phyloP scores from a whole-genome alignment of 2,888 invertebrate species.

The Bellardia bayeri region DNA sequence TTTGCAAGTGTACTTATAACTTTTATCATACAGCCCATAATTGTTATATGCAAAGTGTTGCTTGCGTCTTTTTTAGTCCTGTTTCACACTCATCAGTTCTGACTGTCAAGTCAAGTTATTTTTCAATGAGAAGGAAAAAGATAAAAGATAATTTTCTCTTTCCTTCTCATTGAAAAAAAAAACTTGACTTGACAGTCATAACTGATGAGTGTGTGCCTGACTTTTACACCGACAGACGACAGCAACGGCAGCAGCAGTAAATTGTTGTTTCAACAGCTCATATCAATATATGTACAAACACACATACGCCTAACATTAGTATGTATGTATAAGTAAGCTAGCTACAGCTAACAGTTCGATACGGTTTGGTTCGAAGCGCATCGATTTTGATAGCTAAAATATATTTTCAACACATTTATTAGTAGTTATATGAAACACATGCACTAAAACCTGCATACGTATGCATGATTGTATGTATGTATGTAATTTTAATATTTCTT shows the following conservation, averaged over 20 bases:
- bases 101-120: too few relatives aligned
- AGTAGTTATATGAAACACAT: neutral
- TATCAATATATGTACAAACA: neutral
- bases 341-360: slow-evolving; percentile 2
- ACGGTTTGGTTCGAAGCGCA: slow-evolving; percentile 8
- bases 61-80: neutral
- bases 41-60: neutral
- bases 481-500: slow-evolving; percentile 20
- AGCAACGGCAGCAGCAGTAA: slow-evolving; percentile 1
- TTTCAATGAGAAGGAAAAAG: too few relatives aligned
- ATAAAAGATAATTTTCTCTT: too few relatives aligned
- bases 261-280: slow-evolving; percentile 2
- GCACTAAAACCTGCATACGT: neutral
- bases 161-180: too few relatives aligned
- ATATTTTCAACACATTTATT: slow-evolving; percentile 40
- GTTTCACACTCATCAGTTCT: too few relatives aligned
- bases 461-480: neutral
- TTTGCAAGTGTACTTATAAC: neutral
- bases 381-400: slow-evolving; percentile 27
- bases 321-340: neutral
- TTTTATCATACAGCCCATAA: neutral
- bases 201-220: neutral
- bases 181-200: too few relatives aligned
- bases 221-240: neutral
- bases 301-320: neutral